Conservation (phyloP, 2,888 invertebrate genomes). For the Tillus elongatus region DNA sequence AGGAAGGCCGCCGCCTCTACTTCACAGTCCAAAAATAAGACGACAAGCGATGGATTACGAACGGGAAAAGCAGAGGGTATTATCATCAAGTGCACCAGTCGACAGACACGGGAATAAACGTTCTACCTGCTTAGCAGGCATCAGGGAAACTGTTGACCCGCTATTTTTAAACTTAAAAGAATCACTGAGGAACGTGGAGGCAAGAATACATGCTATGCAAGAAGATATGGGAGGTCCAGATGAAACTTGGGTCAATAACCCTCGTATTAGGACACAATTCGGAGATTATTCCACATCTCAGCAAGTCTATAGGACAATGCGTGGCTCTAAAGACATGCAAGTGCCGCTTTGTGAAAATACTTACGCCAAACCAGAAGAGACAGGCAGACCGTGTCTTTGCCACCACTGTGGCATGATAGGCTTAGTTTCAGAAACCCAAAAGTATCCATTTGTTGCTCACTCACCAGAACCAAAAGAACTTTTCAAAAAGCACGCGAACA, state of each 20-base stretch:
- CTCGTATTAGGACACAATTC: conserved; percentile 5
- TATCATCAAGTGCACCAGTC: conserved; percentile 14
- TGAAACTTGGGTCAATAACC: conserved; percentile 9
- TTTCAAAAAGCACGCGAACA: too few species aligned
- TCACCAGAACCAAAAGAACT: conserved; percentile 9
- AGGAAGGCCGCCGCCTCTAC: not conserved
- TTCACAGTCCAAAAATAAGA: not conserved
- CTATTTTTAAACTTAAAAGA: conserved; percentile 10
- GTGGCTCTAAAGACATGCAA: conserved; percentile 28
- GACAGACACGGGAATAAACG: not conserved
- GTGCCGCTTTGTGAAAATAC: conserved; percentile 29
- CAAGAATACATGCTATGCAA: conserved; percentile 16
- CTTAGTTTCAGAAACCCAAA: conserved; percentile 36
- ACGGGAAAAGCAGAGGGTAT: conserved; percentile 8
- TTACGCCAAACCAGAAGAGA: conserved; percentile 16
- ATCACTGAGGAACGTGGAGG: conserved; percentile 19
- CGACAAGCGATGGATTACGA: not conserved
- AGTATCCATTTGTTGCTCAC: conserved; percentile 32
- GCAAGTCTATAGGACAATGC: conserved; percentile 32
- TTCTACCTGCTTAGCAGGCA: conserved; percentile 11
- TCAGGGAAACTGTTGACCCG: conserved; percentile 13
- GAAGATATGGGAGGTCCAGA: conserved; percentile 15
- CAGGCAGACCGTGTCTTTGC: conserved; percentile 32
- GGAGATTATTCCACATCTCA: conserved; percentile 19
- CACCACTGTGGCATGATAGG: conserved; percentile 38